phyloP scores from a whole-genome alignment of 2,888 invertebrate species.

The Leptopilina myrica region DNA sequence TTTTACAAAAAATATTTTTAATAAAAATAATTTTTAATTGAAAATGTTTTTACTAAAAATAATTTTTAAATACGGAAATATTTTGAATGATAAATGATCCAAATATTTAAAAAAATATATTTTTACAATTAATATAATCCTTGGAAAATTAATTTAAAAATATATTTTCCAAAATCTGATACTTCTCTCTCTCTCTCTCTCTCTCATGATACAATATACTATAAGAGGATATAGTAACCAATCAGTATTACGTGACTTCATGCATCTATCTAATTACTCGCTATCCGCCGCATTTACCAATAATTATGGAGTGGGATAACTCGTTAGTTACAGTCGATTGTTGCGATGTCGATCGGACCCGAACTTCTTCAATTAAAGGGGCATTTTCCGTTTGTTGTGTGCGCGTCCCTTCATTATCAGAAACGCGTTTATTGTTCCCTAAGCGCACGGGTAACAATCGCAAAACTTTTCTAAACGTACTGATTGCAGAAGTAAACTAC shows the following conservation, averaged over 20 bases:
- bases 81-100: too few relatives aligned
- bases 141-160: too few relatives aligned
- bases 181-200: too few relatives aligned
- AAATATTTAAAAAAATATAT: too few relatives aligned
- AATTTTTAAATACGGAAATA: too few relatives aligned
- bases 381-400: conserved; percentile 18
- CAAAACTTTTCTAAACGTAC: conserved; percentile 9
- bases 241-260: conserved; percentile 15
- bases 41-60: too few relatives aligned
- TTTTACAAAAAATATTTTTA: too few relatives aligned
- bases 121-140: too few relatives aligned
- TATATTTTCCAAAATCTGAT: too few relatives aligned
- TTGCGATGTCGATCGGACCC: conserved; percentile 26
- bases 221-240: not conserved
- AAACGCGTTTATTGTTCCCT: conserved; percentile 38
- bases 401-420: conserved; percentile 9
- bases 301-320: conserved; percentile 62
- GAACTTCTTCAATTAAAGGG: conserved; percentile 36
- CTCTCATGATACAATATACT: too few relatives aligned
- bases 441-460: conserved; percentile 19
- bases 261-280: conserved; percentile 12
- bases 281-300: conserved; percentile 53
- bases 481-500: conserved; percentile 17
- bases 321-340: conserved; percentile 62
- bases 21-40: too few relatives aligned